Evolutionary conservation across 2,797 vertebrate species (phyloP).

Genomic region (Euthynnus affinis): DNA sequence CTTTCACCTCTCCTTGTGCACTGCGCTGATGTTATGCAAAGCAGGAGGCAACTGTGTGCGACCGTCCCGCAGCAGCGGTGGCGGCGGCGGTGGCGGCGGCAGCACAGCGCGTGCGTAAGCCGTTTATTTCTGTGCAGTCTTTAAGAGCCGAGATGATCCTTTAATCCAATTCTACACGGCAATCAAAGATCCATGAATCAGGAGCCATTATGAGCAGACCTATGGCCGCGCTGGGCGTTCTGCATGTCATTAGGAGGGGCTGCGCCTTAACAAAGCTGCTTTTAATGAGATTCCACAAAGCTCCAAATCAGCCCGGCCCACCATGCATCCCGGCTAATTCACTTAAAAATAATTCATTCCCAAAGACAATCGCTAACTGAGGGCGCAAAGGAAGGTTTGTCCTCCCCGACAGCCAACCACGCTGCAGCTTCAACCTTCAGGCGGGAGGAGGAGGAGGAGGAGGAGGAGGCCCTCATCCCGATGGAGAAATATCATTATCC

Average conservation of each 20-base stretch:
- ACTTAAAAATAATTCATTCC: conserved; percentile 81
- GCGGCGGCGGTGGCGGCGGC: conserved; percentile 37
- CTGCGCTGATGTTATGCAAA: conserved; percentile 68
- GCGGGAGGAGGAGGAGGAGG: conserved; percentile 37
- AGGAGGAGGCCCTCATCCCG: conserved; percentile 47
- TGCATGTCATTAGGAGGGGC: conserved; percentile 80
- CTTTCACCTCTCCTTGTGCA: conserved; percentile 80
- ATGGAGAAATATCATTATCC: conserved; percentile 79
- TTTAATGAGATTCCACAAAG: conserved; percentile 86
- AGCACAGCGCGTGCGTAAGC: conserved; percentile 63
- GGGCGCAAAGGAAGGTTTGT: conserved; percentile 61
- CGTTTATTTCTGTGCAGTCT: conserved; percentile 74
- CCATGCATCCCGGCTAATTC: conserved; percentile 78
- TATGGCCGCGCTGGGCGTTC: conserved; percentile 59
- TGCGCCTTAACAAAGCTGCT: conserved; percentile 78
- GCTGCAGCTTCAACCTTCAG: conserved; percentile 81
- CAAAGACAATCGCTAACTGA: conserved; percentile 74
- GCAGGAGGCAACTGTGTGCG: conserved; percentile 45
- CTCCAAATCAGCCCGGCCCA: conserved; percentile 70
- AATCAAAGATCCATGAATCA: conserved; percentile 85
- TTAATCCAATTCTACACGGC: conserved; percentile 84
- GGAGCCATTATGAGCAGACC: conserved; percentile 77
- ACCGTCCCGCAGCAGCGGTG: too few species aligned
- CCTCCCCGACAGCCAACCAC: conserved; percentile 68
- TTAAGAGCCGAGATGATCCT: conserved; percentile 77